Percentiles rank a stretch among this genome's conserved stretches.
These are phyloP conservation scores for Bombus balteatus DNA, from an alignment of 1,140 invertebrate species.

Conservation along the genomic window DNA sequence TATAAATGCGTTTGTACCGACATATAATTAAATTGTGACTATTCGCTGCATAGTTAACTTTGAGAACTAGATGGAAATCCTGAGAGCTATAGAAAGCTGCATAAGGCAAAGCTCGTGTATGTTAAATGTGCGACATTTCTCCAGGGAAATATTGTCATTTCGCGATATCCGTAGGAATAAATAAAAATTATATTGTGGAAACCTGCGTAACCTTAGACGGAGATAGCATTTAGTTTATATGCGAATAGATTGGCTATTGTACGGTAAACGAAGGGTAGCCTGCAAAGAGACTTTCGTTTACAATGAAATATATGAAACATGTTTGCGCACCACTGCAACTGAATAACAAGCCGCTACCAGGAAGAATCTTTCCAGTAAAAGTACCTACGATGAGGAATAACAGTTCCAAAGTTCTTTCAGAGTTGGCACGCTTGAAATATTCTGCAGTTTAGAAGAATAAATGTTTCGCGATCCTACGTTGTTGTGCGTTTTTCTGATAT, in stretches of 20 bases:
- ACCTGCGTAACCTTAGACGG: neutral
- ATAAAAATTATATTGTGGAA: neutral
- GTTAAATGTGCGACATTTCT: too few relatives aligned
- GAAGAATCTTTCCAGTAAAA: neutral
- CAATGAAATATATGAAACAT: neutral
- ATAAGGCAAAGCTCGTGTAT: too few relatives aligned
- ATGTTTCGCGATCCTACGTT: neutral
- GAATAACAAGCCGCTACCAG: neutral
- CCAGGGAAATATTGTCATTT: too few relatives aligned
- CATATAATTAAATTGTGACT: too few relatives aligned
- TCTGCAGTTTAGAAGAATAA: neutral
- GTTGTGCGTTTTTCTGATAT: neutral
- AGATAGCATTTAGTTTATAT: neutral
- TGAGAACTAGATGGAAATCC: too few relatives aligned
- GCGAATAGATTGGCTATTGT: neutral
- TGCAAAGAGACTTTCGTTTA: neutral
- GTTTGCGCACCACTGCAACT: neutral
- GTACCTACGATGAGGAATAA: neutral
- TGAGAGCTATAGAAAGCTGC: too few relatives aligned
- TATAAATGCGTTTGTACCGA: too few relatives aligned
- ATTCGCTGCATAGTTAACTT: too few relatives aligned
- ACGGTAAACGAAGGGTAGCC: neutral
- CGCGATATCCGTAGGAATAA: too few relatives aligned
- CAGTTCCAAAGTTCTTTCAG: neutral
- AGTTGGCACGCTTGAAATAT: slow-evolving; percentile 1